Base-by-base conservation (phyloP, 2,113 vertebrate genomes). In the Trachemys scripta region DNA sequence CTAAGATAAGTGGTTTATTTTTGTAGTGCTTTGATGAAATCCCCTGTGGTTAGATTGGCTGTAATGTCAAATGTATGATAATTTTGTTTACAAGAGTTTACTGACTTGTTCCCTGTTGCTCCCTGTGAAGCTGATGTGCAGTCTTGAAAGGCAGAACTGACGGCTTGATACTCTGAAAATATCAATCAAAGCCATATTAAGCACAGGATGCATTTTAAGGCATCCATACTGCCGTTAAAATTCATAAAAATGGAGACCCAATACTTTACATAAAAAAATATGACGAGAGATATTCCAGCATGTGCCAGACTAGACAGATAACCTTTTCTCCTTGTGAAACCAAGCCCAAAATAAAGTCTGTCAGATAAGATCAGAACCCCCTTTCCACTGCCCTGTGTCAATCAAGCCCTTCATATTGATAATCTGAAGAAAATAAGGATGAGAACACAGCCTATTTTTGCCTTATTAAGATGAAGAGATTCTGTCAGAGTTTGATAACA, bases 381-480 rank as follows among this genome's bases (percentile, higher is more conserved):
- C 80, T 91, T 93, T 69, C 19, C 12, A 75, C 81, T 80, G 87
- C 24, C 25, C 29, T 31, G 0, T 83, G 96, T 81, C 97, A 97
- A 27, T 97, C 97, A 97, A 90, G 80, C 3, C 20, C 76, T 92
- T 94, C 56, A 5, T 87, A 31, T 87, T 90, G 94, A 90, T 88
- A 95, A 95, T 87, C 86, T 82, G 82, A 79, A 95, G 29, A 89
- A 93, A 92, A 82, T 17, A 49, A 14, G 57, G 35, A 17, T 86
- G 75, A 78, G 92, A 91, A 90, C 45, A 89, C 56, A 79, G 88
- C 95, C 91, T 95, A 1, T 91, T 93, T 95, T 95, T 94, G 59
- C 94, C 22, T 97, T 93, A 95, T 94, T 94, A 89, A 96, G 96
- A 97, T 96, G 88, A 96, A 97, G 96, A 97, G 95, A 93, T 97